Evolutionary conservation across 2,888 invertebrate genomes (phyloP).

Genomic region (Cryptocheilus praepositus): DNA sequence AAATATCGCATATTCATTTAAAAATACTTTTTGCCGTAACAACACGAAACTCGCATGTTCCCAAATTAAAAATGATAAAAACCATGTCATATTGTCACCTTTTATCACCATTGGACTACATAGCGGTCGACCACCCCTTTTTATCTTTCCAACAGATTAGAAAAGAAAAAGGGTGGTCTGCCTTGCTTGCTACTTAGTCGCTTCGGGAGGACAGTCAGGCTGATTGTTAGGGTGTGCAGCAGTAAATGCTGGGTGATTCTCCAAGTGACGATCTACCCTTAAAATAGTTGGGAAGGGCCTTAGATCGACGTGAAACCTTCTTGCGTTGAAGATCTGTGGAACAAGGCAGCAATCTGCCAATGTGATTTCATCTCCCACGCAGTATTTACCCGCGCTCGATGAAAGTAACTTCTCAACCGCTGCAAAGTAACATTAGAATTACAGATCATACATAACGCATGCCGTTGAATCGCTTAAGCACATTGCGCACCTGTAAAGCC

Average conservation of each 20-base stretch:
- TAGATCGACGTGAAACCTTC: slow-evolving; percentile 95
- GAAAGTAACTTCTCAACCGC: slow-evolving; percentile 92
- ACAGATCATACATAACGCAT: background rate
- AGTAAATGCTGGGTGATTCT: slow-evolving; percentile 92
- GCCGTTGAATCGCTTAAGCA: background rate
- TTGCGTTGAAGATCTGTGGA: slow-evolving; percentile 96
- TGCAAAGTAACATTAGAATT: slow-evolving; percentile 59
- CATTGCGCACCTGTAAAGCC: slow-evolving; percentile 82
- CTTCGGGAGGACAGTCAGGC: slow-evolving; percentile 95
- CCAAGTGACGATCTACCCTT: slow-evolving; percentile 90
- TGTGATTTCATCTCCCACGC: slow-evolving; percentile 94
- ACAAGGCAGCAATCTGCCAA: slow-evolving; percentile 96
- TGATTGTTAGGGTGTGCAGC: slow-evolving; percentile 94
- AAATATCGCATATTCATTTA: no score
- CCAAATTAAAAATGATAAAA: background rate
- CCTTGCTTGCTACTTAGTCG: slow-evolving; percentile 81
- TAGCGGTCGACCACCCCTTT: slow-evolving; percentile 58
- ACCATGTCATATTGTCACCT: slow-evolving; percentile 40
- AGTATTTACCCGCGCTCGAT: slow-evolving; percentile 91
- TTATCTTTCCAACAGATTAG: slow-evolving; percentile 60
- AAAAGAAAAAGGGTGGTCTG: slow-evolving; percentile 74
- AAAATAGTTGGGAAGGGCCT: slow-evolving; percentile 92
- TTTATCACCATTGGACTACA: slow-evolving; percentile 56
- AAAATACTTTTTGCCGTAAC: no score
- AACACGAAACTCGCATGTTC: background rate